Percentiles rank a stretch among this genome's conserved stretches.
Evolutionary conservation across 2,888 invertebrate genomes (phyloP).

Genomic region (Ochropleura leucogaster): DNA sequence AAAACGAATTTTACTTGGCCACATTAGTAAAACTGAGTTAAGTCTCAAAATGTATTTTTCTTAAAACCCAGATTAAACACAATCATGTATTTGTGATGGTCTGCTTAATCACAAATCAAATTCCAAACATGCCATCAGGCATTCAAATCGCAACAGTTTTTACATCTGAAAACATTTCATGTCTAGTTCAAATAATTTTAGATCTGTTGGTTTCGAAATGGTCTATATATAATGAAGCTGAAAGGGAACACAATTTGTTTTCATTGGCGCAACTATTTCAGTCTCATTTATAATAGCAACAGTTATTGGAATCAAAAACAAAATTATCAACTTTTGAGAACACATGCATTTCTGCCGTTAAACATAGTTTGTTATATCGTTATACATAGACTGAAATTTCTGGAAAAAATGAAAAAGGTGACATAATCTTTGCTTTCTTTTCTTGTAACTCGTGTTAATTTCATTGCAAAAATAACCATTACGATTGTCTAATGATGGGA

Average conservation of each 20-base stretch:
- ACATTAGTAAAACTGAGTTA: background rate
- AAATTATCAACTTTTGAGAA: constrained; percentile 34
- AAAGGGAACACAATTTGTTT: constrained; percentile 13
- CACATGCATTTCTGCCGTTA: background rate
- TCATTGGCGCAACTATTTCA: constrained; percentile 33
- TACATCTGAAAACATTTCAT: background rate
- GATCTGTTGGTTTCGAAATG: constrained; percentile 19
- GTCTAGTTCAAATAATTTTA: constrained; percentile 1
- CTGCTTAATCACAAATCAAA: background rate
- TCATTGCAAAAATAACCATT: background rate
- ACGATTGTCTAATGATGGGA: no score
- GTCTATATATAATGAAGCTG: background rate
- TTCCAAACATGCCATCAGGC: background rate
- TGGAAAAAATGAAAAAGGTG: background rate
- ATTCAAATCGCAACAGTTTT: constrained; percentile 2
- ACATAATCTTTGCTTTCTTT: background rate
- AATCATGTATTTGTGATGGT: background rate
- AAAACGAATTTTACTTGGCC: no score
- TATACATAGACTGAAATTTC: constrained; percentile 12
- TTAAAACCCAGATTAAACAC: background rate
- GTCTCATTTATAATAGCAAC: constrained; percentile 27
- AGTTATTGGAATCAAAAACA: constrained; percentile 31
- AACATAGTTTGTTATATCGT: no score
- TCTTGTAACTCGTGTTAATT: background rate
- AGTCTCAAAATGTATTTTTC: background rate